Conservation (phyloP, 2,888 invertebrate species). For the Drosophila pseudotakahashii region DNA sequence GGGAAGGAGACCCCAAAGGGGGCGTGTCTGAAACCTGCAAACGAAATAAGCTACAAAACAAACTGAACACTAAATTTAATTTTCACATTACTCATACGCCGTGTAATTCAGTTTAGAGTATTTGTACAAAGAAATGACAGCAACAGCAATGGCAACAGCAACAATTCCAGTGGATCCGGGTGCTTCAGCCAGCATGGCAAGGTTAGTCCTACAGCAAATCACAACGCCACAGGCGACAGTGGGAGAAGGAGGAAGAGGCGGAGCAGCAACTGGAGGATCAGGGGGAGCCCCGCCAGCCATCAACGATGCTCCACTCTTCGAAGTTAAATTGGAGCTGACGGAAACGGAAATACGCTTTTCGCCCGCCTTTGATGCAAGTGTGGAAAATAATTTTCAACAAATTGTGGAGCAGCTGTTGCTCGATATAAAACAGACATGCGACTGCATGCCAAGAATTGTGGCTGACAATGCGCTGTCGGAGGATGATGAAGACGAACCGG, state of each 20-base stretch:
- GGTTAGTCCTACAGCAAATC: slow-evolving; percentile 70
- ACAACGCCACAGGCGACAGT: slow-evolving; percentile 54
- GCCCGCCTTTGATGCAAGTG: slow-evolving; percentile 89
- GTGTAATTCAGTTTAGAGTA: slow-evolving; percentile 82
- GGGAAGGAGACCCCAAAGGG: no score
- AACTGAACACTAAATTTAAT: slow-evolving; percentile 80
- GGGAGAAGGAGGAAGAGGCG: slow-evolving; percentile 17
- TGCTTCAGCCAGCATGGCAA: slow-evolving; percentile 51
- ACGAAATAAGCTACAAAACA: slow-evolving; percentile 72
- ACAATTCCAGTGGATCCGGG: slow-evolving; percentile 32
- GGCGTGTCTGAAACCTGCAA: slow-evolving; percentile 28
- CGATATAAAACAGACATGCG: slow-evolving; percentile 91
- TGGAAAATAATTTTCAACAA: slow-evolving; percentile 88
- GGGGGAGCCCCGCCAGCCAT: slow-evolving; percentile 24
- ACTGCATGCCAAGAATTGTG: slow-evolving; percentile 89
- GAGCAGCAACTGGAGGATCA: no score
- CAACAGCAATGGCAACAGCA: slow-evolving; percentile 36
- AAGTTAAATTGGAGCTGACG: slow-evolving; percentile 90
- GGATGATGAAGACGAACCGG: slow-evolving; percentile 60
- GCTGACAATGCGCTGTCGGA: slow-evolving; percentile 84
- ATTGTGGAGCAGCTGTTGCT: slow-evolving; percentile 90
- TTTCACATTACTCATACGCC: slow-evolving; percentile 81
- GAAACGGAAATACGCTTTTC: slow-evolving; percentile 89
- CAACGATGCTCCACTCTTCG: slow-evolving; percentile 88
- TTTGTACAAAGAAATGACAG: slow-evolving; percentile 82